A percentile compares a stretch with the other conserved stretches of the same genome.
Evolutionary conservation across 2,797 vertebrate species (phyloP).

Genomic region (Falco columbarius): DNA sequence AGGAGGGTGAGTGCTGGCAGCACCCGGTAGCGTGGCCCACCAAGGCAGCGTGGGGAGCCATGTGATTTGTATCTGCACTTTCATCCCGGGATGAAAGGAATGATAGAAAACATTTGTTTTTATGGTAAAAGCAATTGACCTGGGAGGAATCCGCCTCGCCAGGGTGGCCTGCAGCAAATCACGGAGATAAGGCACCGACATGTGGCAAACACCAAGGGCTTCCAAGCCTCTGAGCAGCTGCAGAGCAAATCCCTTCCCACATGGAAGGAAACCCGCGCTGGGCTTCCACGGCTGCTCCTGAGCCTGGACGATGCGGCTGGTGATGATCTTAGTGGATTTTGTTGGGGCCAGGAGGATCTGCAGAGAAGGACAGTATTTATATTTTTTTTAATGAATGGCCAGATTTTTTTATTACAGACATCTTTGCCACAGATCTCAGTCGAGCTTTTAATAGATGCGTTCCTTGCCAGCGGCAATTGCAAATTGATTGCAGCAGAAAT

Average conservation of each 20-base stretch:
- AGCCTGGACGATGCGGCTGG: rapidly evolving
- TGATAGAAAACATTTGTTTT: constrained; percentile 42
- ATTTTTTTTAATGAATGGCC: neutral
- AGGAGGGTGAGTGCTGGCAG: rapidly evolving
- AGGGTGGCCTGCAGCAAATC: neutral
- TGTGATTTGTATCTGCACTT: neutral
- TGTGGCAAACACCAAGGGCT: neutral
- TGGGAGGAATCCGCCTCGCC: neutral
- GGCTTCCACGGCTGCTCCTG: neutral
- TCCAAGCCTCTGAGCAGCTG: neutral
- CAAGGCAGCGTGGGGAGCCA: rapidly evolving
- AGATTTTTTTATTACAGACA: constrained; percentile 25
- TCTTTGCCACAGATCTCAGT: neutral
- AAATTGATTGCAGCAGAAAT: constrained; percentile 65
- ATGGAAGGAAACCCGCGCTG: neutral
- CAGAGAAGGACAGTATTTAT: neutral
- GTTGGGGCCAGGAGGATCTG: neutral
- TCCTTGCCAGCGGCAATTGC: constrained; percentile 44
- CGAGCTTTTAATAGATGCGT: constrained; percentile 46
- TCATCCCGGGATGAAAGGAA: neutral
- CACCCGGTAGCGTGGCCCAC: neutral
- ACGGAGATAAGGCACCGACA: neutral
- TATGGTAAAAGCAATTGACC: constrained; percentile 36
- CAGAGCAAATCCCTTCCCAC: neutral
- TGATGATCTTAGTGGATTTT: neutral